Percentiles rank a stretch among this genome's conserved stretches.
These are phyloP conservation scores for Petrolisthes cinctipes DNA, from an alignment of 2,888 invertebrate species.

Conservation along the genomic window DNA sequence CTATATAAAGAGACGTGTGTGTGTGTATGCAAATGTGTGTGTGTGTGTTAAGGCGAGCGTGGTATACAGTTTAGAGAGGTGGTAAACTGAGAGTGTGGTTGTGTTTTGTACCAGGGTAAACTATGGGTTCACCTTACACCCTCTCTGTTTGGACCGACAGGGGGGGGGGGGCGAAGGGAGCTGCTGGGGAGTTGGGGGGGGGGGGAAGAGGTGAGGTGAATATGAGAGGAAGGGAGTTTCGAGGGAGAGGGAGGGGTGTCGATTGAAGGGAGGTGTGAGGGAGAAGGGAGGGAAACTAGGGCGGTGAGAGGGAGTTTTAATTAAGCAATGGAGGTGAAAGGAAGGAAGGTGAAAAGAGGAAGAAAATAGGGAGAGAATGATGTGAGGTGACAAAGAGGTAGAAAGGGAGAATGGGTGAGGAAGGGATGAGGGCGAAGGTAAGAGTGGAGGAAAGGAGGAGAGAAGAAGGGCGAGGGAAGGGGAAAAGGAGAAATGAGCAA, in stretches of 20 bases:
- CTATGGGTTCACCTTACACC: no score
- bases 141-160: neutral
- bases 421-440: neutral
- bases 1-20: neutral
- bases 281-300: neutral
- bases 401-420: no score
- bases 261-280: neutral
- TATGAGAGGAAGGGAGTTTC: neutral
- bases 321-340: neutral
- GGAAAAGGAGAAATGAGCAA: neutral
- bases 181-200: neutral
- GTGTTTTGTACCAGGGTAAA: no score
- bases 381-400: no score
- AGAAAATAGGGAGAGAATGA: neutral
- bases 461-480: neutral
- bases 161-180: neutral
- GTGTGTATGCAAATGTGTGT: no score
- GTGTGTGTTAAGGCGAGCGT: neutral
- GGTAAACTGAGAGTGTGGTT: no score
- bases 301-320: neutral
- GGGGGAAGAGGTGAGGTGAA: neutral
- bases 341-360: neutral
- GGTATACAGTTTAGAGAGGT: neutral
- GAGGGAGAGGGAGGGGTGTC: neutral
- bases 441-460: neutral